Conservation (phyloP, 2,797 vertebrate species). For the Spondyliosoma cantharus region DNA sequence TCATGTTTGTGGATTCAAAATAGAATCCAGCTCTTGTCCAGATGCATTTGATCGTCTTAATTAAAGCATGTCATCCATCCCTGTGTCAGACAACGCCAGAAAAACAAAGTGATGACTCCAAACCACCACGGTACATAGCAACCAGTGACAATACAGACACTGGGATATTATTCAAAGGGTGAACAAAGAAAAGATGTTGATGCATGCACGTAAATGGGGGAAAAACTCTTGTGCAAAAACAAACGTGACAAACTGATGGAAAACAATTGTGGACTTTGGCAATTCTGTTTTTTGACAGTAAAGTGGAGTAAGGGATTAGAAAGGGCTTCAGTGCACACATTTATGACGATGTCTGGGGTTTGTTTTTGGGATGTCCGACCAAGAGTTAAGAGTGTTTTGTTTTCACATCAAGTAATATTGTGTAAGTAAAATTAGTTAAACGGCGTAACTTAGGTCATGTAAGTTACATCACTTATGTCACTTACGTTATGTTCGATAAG, state of each 20-base stretch:
- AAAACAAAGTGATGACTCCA: constrained; percentile 21
- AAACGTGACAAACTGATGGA: not conserved
- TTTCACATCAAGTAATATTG: too few species aligned
- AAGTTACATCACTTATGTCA: too few species aligned
- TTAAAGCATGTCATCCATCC: constrained; percentile 20
- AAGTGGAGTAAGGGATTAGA: too few species aligned
- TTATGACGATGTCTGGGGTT: too few species aligned
- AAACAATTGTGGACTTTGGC: not conserved
- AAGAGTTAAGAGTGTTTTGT: too few species aligned
- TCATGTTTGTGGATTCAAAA: constrained; percentile 19
- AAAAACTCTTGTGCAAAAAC: not conserved
- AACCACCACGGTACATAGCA: not conserved
- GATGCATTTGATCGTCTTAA: constrained; percentile 39
- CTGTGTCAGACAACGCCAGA: not conserved
- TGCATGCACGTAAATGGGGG: not conserved
- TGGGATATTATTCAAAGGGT: not conserved
- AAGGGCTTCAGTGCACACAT: too few species aligned
- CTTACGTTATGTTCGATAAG: too few species aligned
- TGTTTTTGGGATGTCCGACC: too few species aligned
- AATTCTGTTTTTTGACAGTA: not conserved
- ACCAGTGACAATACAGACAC: constrained; percentile 23
- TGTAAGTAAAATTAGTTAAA: too few species aligned
- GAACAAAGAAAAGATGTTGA: not conserved
- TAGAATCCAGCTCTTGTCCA: constrained; percentile 47
- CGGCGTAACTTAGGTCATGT: too few species aligned